A percentile compares a stretch with the other conserved stretches of the same genome.
phyloP scores from a whole-genome alignment of 2,888 invertebrate genomes.

The Oscheius sp. region DNA sequence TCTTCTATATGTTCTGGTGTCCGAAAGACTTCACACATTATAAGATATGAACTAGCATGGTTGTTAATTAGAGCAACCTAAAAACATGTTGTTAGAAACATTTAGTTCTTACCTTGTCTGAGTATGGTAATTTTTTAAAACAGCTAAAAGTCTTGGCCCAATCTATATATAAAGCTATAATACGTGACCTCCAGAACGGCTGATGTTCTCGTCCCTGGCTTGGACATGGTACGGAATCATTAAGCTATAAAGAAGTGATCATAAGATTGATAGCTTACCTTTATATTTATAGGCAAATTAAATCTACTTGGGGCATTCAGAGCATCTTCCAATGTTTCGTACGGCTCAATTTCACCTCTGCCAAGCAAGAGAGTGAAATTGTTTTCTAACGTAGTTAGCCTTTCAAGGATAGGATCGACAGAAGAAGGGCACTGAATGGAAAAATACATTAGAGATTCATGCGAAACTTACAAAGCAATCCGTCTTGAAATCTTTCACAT shows the following conservation, averaged over 20 bases:
- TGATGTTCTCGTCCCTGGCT: constrained; percentile 55
- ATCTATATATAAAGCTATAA: constrained; percentile 68
- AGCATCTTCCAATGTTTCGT: constrained; percentile 62
- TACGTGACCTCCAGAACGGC: constrained; percentile 67
- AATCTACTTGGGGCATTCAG: constrained; percentile 62
- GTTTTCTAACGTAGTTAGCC: constrained; percentile 64
- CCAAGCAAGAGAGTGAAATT: constrained; percentile 66
- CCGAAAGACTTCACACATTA: constrained; percentile 69
- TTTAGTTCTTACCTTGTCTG: constrained; percentile 58
- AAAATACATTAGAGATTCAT: not conserved
- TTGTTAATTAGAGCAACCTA: constrained; percentile 68
- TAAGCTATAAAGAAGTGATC: constrained; percentile 41
- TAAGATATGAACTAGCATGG: constrained; percentile 68
- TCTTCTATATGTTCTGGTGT: constrained; percentile 63
- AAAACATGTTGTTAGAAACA: constrained; percentile 3
- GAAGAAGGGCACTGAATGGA: not conserved
- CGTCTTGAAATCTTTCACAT: constrained; percentile 13
- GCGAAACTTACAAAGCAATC: constrained; percentile 3
- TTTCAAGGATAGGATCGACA: constrained; percentile 61
- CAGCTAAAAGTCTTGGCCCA: constrained; percentile 69
- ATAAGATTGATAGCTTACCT: constrained; percentile 38
- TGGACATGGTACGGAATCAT: constrained; percentile 61
- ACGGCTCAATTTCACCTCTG: constrained; percentile 56
- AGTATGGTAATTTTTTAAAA: constrained; percentile 65
- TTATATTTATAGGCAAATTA: constrained; percentile 60